phyloP scores from a whole-genome alignment of 2,888 invertebrate species.

The Pollenia labialis region DNA sequence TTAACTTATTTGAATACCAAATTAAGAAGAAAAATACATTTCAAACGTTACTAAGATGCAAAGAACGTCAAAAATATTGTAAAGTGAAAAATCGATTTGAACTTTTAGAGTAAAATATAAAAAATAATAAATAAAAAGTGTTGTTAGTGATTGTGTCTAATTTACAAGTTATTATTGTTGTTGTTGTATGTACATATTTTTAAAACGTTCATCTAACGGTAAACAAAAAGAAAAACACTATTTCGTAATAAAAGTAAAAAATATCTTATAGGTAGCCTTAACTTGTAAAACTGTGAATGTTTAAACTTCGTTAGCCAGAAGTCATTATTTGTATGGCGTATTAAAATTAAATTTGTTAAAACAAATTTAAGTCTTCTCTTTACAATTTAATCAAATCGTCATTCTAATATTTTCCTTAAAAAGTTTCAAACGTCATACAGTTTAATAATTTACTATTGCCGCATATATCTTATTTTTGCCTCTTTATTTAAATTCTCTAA shows the following conservation, averaged over 20 bases:
- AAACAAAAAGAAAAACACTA: slow-evolving; percentile 36
- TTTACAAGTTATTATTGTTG: slow-evolving; percentile 23
- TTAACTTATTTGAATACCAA: slow-evolving; percentile 11
- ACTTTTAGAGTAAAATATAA: slow-evolving; percentile 33
- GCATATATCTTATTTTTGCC: slow-evolving; percentile 19
- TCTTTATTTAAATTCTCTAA: slow-evolving; percentile 36
- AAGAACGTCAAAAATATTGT: slow-evolving; percentile 24
- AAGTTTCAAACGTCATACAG: slow-evolving; percentile 37
- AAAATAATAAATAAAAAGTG: slow-evolving; percentile 10
- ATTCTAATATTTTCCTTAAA: slow-evolving; percentile 17
- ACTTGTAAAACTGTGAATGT: neutral
- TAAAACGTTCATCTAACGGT: slow-evolving; percentile 45
- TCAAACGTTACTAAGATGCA: slow-evolving; percentile 44
- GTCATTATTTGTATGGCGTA: too few relatives aligned
- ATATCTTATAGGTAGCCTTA: neutral
- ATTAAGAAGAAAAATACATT: neutral
- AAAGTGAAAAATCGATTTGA: slow-evolving; percentile 69
- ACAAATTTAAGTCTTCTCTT: neutral
- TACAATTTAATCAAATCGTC: neutral
- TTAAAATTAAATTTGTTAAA: neutral
- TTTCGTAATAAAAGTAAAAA: slow-evolving; percentile 30
- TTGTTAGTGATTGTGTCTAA: slow-evolving; percentile 26
- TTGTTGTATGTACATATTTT: slow-evolving; percentile 52
- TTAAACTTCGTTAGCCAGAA: neutral
- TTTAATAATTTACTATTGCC: slow-evolving; percentile 37